Conservation (phyloP, 2,888 invertebrate genomes). For the Trachelus troglodyta region DNA sequence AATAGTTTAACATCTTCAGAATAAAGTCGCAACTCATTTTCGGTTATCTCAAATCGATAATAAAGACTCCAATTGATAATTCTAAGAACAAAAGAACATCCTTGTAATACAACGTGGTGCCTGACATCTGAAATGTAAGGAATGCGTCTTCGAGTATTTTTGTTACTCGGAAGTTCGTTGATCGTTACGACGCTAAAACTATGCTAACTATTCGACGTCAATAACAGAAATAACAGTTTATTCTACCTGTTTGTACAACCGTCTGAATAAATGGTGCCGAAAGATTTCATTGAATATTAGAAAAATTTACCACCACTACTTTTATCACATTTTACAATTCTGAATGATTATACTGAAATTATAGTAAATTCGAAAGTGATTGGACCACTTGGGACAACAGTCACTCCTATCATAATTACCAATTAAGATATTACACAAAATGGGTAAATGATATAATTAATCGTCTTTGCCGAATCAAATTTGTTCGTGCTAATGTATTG, state of each 20-base stretch:
- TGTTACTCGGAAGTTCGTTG: neutral
- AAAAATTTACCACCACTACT: neutral
- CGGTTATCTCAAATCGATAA: neutral
- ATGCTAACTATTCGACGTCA: neutral
- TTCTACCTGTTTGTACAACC: neutral
- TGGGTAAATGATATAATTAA: no score
- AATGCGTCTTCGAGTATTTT: neutral
- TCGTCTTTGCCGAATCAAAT: no score
- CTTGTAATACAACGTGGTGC: neutral
- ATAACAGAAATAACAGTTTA: neutral
- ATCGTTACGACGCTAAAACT: neutral
- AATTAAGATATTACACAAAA: no score
- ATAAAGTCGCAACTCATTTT: neutral
- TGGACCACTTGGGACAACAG: neutral
- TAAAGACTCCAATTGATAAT: neutral
- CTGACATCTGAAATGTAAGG: neutral
- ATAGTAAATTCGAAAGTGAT: neutral
- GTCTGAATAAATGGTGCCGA: neutral
- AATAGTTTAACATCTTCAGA: neutral
- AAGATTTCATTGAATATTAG: neutral
- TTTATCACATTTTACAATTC: neutral
- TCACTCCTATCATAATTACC: neutral
- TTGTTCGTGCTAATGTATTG: no score
- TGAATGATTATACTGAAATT: neutral
- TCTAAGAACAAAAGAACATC: slow-evolving; percentile 2